Percentiles rank a stretch among this genome's conserved stretches.
These are phyloP conservation scores for Diploptera punctata DNA, from an alignment of 2,888 invertebrate species.

Conservation along the genomic window DNA sequence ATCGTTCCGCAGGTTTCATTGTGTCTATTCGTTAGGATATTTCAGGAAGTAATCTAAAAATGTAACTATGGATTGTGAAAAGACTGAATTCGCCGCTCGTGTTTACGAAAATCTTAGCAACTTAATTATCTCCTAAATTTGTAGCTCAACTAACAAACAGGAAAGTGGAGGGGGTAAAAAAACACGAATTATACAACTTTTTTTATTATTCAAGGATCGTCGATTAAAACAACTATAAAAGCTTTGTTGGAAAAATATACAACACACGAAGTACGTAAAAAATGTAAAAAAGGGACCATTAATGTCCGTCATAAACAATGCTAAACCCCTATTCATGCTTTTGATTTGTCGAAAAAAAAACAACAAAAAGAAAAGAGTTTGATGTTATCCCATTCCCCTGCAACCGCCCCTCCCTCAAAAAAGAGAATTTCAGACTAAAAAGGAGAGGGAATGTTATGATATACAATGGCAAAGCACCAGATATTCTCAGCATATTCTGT, in stretches of 20 bases:
- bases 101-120: neutral
- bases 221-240: constrained; percentile 26
- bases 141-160: constrained; percentile 9
- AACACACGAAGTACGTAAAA: constrained; percentile 23
- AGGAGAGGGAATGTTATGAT: constrained; percentile 1
- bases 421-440: constrained; percentile 20
- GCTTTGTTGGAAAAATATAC: constrained; percentile 31
- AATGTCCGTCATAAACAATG: constrained; percentile 40
- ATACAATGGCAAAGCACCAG: constrained; percentile 28
- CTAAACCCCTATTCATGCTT: constrained; percentile 39
- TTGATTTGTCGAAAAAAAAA: constrained; percentile 41
- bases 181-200: constrained; percentile 23
- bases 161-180: neutral
- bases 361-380: constrained; percentile 36
- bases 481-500: constrained; percentile 51
- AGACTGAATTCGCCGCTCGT: no score
- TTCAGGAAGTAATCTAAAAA: no score
- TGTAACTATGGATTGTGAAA: no score
- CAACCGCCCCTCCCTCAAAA: neutral
- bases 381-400: constrained; percentile 14
- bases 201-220: constrained; percentile 30
- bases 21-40: no score
- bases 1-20: no score
- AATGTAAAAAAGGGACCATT: constrained; percentile 38
- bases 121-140: constrained; percentile 24